phyloP scores from a whole-genome alignment of 2,888 invertebrate species.

The Himalopsyche tibetana region DNA sequence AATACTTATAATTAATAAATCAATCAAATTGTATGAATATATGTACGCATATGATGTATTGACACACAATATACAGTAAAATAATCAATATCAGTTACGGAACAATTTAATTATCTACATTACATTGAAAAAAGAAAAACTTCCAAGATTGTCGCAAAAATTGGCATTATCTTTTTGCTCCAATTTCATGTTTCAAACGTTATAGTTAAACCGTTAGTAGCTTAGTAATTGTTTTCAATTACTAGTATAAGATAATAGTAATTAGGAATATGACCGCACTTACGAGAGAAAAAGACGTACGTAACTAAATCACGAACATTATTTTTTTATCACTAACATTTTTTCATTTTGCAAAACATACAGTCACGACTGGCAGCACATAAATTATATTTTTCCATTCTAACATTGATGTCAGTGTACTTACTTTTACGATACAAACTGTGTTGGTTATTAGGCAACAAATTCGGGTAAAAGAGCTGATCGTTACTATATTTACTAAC shows the following conservation, averaged over 20 bases:
- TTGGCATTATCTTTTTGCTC: too few relatives aligned
- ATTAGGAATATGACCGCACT: not conserved
- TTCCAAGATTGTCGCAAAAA: too few relatives aligned
- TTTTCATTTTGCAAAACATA: not conserved
- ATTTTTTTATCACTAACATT: not conserved
- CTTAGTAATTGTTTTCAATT: not conserved
- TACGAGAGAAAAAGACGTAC: not conserved
- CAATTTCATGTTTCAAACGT: too few relatives aligned
- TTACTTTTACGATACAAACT: not conserved
- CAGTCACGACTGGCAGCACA: slow-evolving; percentile 5
- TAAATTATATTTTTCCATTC: not conserved
- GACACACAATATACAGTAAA: too few relatives aligned
- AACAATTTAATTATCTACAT: too few relatives aligned
- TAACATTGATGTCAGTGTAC: not conserved
- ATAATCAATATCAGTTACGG: too few relatives aligned
- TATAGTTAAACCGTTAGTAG: too few relatives aligned
- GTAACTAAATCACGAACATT: not conserved
- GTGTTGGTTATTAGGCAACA: not conserved
- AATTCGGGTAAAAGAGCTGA: not conserved
- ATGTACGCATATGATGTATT: too few relatives aligned
- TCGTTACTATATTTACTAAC: not conserved
- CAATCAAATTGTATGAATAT: too few relatives aligned
- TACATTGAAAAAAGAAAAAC: too few relatives aligned
- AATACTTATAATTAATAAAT: too few relatives aligned
- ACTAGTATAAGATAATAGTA: not conserved